These are phyloP conservation scores for Falcaria lacertinaria DNA, from an alignment of 2,888 invertebrate species.

Conservation along the genomic window DNA sequence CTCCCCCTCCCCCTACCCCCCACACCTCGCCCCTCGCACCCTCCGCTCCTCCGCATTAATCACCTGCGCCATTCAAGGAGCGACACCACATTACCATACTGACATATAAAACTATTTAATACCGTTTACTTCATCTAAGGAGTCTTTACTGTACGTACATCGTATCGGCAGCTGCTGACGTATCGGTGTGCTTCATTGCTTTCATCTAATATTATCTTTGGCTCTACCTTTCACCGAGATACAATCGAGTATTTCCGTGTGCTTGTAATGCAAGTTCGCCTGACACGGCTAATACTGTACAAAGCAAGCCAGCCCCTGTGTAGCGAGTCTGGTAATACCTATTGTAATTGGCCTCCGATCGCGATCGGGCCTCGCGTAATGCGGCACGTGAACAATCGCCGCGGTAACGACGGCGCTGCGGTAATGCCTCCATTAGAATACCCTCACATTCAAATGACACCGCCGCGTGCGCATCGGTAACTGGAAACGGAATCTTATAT, in stretches of 20 bases:
- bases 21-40: not conserved
- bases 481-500: not conserved
- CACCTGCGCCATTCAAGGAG: not conserved
- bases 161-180: too few relatives aligned
- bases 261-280: too few relatives aligned
- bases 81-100: not conserved
- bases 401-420: constrained; percentile 9
- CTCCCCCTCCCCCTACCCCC: not conserved
- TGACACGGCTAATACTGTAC: too few relatives aligned
- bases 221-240: too few relatives aligned
- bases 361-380: constrained; percentile 5
- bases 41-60: too few relatives aligned
- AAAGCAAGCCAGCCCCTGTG: too few relatives aligned
- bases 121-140: constrained; percentile 11
- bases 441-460: constrained; percentile 21
- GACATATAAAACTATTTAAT: constrained; percentile 2
- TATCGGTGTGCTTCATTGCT: too few relatives aligned
- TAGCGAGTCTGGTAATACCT: too few relatives aligned
- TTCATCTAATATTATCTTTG: too few relatives aligned
- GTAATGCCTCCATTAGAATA: constrained; percentile 31
- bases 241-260: too few relatives aligned
- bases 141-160: too few relatives aligned
- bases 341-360: constrained; percentile 11
- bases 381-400: not conserved
- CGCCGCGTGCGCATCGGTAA: constrained; percentile 7